These are phyloP conservation scores for Fragum fragum DNA, from an alignment of 2,888 invertebrate species.

Conservation along the genomic window DNA sequence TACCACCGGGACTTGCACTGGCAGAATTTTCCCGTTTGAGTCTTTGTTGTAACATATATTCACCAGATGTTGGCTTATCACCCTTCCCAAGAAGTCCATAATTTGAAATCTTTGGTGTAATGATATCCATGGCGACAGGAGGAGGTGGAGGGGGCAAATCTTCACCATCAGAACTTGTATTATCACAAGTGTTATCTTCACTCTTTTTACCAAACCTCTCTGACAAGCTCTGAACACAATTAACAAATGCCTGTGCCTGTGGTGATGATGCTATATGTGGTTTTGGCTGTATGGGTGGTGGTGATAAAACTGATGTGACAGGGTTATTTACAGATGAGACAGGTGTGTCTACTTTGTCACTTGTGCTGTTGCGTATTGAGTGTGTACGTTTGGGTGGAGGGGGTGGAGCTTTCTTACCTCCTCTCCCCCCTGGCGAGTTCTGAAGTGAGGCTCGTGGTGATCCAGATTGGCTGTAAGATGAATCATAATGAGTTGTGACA, in stretches of 20 bases:
- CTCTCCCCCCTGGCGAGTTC: constrained; percentile 65
- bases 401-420: constrained; percentile 86
- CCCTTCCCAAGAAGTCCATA: constrained; percentile 81
- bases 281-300: constrained; percentile 66
- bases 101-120: constrained; percentile 83
- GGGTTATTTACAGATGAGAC: constrained; percentile 20
- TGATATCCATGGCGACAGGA: constrained; percentile 84
- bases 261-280: constrained; percentile 66
- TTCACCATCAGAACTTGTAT: constrained; percentile 81
- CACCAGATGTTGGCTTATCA: constrained; percentile 68
- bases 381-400: constrained; percentile 88
- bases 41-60: constrained; percentile 72
- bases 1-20: constrained; percentile 55
- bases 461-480: constrained; percentile 55
- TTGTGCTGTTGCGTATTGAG: constrained; percentile 80
- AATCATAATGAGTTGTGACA: constrained; percentile 72
- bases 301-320: constrained; percentile 54
- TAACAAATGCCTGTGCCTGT: constrained; percentile 85
- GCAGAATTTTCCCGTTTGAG: constrained; percentile 64
- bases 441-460: constrained; percentile 42
- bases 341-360: constrained; percentile 17
- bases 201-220: constrained; percentile 83
- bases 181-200: constrained; percentile 78
- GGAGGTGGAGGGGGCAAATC: constrained; percentile 85
- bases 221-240: constrained; percentile 85